Evolutionary conservation across 2,888 invertebrate genomes (phyloP).

Genomic region (Sclerodermus sp.): DNA sequence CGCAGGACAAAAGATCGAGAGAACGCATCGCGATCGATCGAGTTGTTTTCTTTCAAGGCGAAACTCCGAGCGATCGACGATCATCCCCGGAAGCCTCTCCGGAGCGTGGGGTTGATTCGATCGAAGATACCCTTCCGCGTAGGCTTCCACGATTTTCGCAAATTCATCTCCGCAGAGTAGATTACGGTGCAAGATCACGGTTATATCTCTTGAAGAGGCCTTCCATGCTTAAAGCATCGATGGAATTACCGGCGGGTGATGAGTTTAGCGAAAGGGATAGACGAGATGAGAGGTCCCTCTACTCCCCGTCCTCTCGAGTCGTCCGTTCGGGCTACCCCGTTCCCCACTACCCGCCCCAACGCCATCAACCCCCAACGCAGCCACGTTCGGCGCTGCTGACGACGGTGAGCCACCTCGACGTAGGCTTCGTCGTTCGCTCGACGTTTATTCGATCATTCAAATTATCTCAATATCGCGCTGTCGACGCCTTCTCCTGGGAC

Average conservation of each 20-base stretch:
- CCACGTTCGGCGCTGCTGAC: conserved; percentile 17
- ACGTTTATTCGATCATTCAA: conserved; percentile 44
- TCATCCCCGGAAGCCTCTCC: too few species aligned
- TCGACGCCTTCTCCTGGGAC: not conserved
- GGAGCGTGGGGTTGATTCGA: too few species aligned
- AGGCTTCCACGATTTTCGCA: not conserved
- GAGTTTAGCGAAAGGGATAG: conserved; percentile 51
- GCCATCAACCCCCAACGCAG: conserved; percentile 6
- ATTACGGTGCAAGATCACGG: conserved; percentile 20
- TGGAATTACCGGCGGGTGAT: conserved; percentile 54
- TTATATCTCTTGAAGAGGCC: conserved; percentile 40
- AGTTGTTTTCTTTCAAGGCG: too few species aligned
- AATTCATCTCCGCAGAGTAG: conserved; percentile 12
- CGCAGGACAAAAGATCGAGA: conserved; percentile 9
- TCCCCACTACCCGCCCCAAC: too few species aligned
- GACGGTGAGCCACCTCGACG: conserved; percentile 15
- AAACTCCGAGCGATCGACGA: too few species aligned
- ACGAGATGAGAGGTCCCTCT: conserved; percentile 40
- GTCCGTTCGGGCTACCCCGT: too few species aligned
- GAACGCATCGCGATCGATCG: not conserved
- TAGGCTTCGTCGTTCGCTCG: conserved; percentile 20
- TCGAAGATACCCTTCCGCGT: too few species aligned
- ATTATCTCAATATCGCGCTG: conserved; percentile 28
- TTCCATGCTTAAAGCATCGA: conserved; percentile 50
- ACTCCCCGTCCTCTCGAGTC: conserved; percentile 8